Evolutionary conservation across 2,888 invertebrate genomes (phyloP).

Genomic region (Drosophila limbata): DNA sequence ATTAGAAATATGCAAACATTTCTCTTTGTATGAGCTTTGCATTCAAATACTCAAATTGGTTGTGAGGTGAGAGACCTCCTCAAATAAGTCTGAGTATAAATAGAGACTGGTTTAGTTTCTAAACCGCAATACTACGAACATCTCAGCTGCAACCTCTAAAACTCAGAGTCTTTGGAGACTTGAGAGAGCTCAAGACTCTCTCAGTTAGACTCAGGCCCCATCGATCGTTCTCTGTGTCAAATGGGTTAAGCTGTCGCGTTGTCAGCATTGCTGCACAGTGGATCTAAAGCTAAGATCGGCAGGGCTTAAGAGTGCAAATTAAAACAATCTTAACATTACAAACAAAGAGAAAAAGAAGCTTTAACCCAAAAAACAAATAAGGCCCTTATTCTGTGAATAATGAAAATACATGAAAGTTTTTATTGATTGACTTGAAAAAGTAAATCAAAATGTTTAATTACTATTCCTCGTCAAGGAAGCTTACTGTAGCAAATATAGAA

Average conservation of each 20-base stretch:
- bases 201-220: slow-evolving; percentile 3
- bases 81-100: background rate
- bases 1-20: slow-evolving; percentile 13
- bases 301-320: too few species aligned
- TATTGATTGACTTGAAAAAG: too few species aligned
- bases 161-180: slow-evolving; percentile 5
- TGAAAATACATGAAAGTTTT: too few species aligned
- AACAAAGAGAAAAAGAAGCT: too few species aligned
- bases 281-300: background rate
- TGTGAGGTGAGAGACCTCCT: slow-evolving; percentile 10
- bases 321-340: too few species aligned
- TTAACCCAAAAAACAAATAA: too few species aligned
- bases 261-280: slow-evolving; percentile 56
- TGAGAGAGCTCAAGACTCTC: slow-evolving; percentile 14
- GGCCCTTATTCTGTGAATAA: too few species aligned
- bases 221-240: slow-evolving; percentile 50
- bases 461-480: too few species aligned
- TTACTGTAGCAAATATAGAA: background rate
- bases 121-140: slow-evolving; percentile 12
- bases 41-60: background rate
- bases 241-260: slow-evolving; percentile 62
- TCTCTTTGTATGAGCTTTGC: background rate
- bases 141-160: slow-evolving; percentile 16
- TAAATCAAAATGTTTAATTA: too few species aligned
- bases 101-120: slow-evolving; percentile 34